Evolutionary conservation across 1,140 invertebrate species (phyloP), one percentile per base, ranked within the genome.

Genomic region (Polypedilum pembai): DNA sequence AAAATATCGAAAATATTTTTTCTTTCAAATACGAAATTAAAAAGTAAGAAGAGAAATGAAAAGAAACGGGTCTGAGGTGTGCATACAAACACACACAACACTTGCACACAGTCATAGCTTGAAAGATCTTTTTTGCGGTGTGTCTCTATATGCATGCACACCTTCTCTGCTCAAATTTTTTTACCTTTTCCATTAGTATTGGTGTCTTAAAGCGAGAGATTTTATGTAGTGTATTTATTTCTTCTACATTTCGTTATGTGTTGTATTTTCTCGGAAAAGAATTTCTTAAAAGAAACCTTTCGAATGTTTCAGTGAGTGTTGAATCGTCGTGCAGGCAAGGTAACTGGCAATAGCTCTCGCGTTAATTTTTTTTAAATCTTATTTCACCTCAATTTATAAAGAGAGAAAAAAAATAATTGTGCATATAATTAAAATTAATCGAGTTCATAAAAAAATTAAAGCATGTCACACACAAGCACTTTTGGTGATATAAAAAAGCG

Each of bases 261-360:
- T 56, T 56, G 45, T n/a, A 56, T 69, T 69, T 69, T 69, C 65
- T 69, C 18, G 65, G 65, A 69, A 69, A 69, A 69, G 17, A 69
- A 69, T 69, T 69, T 69, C 65, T 69, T 69, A 18, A 69, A 69
- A 69, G 65, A 69, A 69, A 69, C 65, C 17, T 69, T 69, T 69
- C 65, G 65, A 69, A n/a, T 69, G 65, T 21, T 69, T 69, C 65
- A 69, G 65, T 69, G 65, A 69, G 65, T 69, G 17, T 18, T 18
- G 17, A 69, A 69, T 18, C 65, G 65, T 69, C 20, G 65, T 69
- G 20, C 20, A 69, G 18, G 65, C 8, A 69, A 21, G 65, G 45
- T 56, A 56, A 56, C 45, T 56, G 12, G 45, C 12, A 56, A 56
- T n/a, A 56, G n/a, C n/a, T n/a, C 45, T 15, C 45, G 45, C 45